Evolutionary conservation across 2,888 invertebrate species (phyloP), one percentile per base, ranked within the genome.

Genomic region (Limnephilus auricula): DNA sequence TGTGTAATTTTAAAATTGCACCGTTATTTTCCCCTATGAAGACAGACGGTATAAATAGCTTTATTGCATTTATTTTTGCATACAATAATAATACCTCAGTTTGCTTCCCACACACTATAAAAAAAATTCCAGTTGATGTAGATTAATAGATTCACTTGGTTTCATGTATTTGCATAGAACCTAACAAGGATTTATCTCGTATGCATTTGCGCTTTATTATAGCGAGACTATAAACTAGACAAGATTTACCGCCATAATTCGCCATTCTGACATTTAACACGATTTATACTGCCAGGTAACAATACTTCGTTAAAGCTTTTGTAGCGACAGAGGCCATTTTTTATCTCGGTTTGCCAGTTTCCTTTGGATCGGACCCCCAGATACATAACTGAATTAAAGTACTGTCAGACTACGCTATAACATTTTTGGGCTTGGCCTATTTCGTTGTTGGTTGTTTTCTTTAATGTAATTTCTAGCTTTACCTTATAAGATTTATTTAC

Each of bases 281-380:
- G 65, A 65, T 65, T 65, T 65, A 65, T 65, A 65, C n/a, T 25
- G 1, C 65, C 65, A 65, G 65, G 25, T 65, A 50, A 88, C 78
- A 88, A 88, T 88, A 88, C 78, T 78, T 88, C 79, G n/a, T 88
- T 88, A 88, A 37, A 30, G 32, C 86, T 30, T 25, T 88, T 88
- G 87, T 88, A 13, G n/a, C 87, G 34, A 31, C 87, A 88, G 31
- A 45, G 87, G 87, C 78, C 87, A 45, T 83, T 83, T 37, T 83
- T 37, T 34, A 82, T 83, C 37, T 32, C 15, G 34, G n/a, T n/a
- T 85, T 85, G n/a, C 85, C 84, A 84, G 37, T 84, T 84, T 45
- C 45, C 3, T 84, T 45, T 30, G 12, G 31, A 80, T 15, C 80
- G 80, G 32, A 25, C 83, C 83, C 83, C 9, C 40, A 83, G 25